Evolutionary conservation across 2,113 vertebrate genomes (phyloP), one percentile per base, ranked within the genome.

Genomic region (Colossoma macropomum): DNA sequence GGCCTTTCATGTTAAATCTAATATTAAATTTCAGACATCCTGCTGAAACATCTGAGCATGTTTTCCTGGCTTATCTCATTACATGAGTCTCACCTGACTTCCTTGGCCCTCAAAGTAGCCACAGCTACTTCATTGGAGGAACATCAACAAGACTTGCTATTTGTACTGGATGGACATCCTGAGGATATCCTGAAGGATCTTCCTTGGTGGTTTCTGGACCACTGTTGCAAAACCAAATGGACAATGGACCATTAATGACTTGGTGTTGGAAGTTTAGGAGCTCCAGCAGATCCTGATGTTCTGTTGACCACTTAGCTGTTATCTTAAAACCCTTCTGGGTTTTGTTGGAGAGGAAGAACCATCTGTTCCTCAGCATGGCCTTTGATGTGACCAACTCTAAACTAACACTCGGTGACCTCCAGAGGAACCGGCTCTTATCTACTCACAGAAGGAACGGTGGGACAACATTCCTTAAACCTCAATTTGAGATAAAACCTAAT

Each of bases 311-410:
- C 25, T 72, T 66, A 72, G 65, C 60, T 54, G 69, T 84, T 87
- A 81, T 84, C 82, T 82, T 60, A 23, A 66, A 54, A 45, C 69
- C 73, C 76, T 79, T 81, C 38, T n/a, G 23, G 66, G 30, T 25
- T 81, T 56, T 45, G 63, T 66, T 41, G 21, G 79, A 69, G n/a
- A 82, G 86, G 75, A 84, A 63, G 45, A 70, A 62, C 78, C 86
- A 87, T 87, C 79, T 87, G 86, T 56, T 87, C 30, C 54, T 82
- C 75, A 23, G 25, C 59, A 41, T 11, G 50, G 62, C 60, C 82
- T 87, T 87, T 87, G 75, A 87, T 82, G 82, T 87, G 82, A 66
- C 32, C 77, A 34, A 65, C 77, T 25, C 65, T 60, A 70, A 45
- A 65, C 69, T 59, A 80, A 74, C 75, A 81, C 70, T n/a, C 71